Percentiles rank a stretch among this genome's conserved stretches.
These are phyloP conservation scores for Cephus pygmeus DNA, from an alignment of 2,888 invertebrate species.

Conservation along the genomic window DNA sequence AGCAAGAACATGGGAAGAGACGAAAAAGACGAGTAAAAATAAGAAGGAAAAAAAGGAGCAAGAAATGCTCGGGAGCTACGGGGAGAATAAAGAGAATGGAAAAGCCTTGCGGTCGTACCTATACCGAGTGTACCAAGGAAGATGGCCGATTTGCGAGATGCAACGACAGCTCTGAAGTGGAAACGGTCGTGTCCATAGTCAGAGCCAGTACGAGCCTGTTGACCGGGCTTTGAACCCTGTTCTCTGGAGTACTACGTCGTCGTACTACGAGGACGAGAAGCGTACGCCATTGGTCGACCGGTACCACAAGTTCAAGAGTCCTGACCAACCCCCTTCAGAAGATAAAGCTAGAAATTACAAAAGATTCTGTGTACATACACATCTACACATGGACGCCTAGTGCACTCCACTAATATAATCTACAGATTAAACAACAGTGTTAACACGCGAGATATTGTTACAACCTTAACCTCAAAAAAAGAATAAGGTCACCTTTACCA, in stretches of 20 bases:
- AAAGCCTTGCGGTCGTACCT: not conserved
- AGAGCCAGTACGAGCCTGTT: slow-evolving; percentile 13
- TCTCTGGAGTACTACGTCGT: slow-evolving; percentile 54
- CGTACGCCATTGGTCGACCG: slow-evolving; percentile 18
- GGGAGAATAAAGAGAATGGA: not conserved
- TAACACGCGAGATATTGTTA: not conserved
- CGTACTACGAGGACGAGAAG: slow-evolving; percentile 33
- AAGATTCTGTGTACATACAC: not conserved
- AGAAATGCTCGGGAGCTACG: not conserved
- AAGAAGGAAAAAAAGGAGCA: not conserved
- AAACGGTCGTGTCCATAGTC: not conserved
- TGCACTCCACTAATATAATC: not conserved
- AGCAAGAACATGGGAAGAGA: not conserved
- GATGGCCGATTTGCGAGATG: not conserved
- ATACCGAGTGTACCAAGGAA: not conserved
- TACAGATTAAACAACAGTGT: not conserved
- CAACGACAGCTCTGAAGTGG: not conserved
- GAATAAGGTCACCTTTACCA: not conserved
- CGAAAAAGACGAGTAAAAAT: not conserved
- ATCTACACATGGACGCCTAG: not conserved
- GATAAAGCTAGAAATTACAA: not conserved
- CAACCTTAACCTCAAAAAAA: not conserved
- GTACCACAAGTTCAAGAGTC: slow-evolving; percentile 10
- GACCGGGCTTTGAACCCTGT: slow-evolving; percentile 58
- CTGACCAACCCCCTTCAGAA: not conserved